Percentiles rank a stretch among this genome's conserved stretches.
These are phyloP conservation scores for Sarcophaga rosellei DNA, from an alignment of 2,888 invertebrate species.

Conservation along the genomic window DNA sequence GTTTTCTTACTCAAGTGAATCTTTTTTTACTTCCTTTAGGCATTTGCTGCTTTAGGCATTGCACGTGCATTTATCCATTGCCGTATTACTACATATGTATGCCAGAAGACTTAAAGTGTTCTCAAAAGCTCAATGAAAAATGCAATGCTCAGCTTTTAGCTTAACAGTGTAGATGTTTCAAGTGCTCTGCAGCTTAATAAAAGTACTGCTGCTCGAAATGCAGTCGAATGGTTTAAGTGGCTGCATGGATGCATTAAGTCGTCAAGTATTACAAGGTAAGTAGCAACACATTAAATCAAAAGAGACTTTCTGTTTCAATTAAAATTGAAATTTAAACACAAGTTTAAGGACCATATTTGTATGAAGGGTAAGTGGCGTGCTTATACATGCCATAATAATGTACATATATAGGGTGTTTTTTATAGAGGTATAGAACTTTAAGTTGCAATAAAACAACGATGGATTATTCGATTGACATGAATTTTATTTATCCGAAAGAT, in stretches of 20 bases:
- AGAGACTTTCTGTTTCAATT: not conserved
- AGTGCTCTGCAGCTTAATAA: constrained; percentile 80
- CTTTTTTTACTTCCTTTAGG: no score
- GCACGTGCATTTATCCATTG: constrained; percentile 86
- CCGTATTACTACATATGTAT: constrained; percentile 89
- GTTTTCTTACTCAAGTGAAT: no score
- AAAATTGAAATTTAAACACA: not conserved
- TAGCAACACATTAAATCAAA: not conserved
- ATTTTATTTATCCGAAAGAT: no score
- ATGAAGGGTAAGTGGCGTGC: not conserved
- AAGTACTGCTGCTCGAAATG: constrained; percentile 80
- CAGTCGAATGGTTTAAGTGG: constrained; percentile 78
- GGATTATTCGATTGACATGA: no score
- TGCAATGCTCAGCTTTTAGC: constrained; percentile 74
- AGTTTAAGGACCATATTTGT: not conserved
- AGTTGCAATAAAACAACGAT: no score
- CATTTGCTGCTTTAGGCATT: constrained; percentile 85
- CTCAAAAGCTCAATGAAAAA: constrained; percentile 84
- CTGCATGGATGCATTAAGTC: constrained; percentile 77
- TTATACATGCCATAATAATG: no score
- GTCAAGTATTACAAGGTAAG: constrained; percentile 81
- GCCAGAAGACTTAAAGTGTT: constrained; percentile 93
- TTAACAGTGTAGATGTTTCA: constrained; percentile 79
- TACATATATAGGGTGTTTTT: no score
- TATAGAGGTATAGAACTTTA: no score